Base-by-base conservation (phyloP, 2,888 invertebrate genomes). In the Eulithis testata region DNA sequence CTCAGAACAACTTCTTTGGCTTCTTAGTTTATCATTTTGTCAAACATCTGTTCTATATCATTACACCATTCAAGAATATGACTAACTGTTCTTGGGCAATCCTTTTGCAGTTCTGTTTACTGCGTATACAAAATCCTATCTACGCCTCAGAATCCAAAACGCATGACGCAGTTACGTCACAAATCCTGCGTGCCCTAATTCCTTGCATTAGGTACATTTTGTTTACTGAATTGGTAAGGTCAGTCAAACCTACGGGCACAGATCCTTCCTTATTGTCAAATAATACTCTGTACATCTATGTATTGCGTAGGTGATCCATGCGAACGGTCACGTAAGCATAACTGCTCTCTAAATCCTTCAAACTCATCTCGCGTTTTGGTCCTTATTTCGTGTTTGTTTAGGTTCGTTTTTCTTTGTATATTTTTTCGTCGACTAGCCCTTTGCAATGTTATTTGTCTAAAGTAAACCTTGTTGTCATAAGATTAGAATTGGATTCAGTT, bases 281-380 rank as follows among this genome's bases (percentile, higher is more conserved):
- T 64, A 36, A 54, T 45, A 55, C 27, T 71, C 50, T 73, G 64
- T 68, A 68, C 64, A 49, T 56, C 61, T 47, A 58, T 45, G 9
- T 21, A 12, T 64, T 58, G 60, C 56, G 64, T 66, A 54, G 59
- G 52, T 9, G 57, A 56, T 53, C 67, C 73, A 70, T 73, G 73
- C 63, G 36, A 54, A 44, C 57, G 61, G 68, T 73, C 73, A 73
- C 73, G 73, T 73, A 73, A 71, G 73, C 73, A 31, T 40, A 61
- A 54, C 60, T 37, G 44, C 54, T 44, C 14, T 55, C 61, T 61
- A 44, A 62, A 50, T 63, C 61, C 66, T 66, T 67, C 50, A 14
- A 21, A 21, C 21, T 52, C 8, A 36, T 63, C 31, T 60, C 47
- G 50, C 37, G 64, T 49, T 62, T 8, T 66, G 59, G 40, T 55